A percentile compares a stretch with the other conserved stretches of the same genome.
Conservation (phyloP, 2,888 invertebrate genomes). For the Drosophila monieri region DNA sequence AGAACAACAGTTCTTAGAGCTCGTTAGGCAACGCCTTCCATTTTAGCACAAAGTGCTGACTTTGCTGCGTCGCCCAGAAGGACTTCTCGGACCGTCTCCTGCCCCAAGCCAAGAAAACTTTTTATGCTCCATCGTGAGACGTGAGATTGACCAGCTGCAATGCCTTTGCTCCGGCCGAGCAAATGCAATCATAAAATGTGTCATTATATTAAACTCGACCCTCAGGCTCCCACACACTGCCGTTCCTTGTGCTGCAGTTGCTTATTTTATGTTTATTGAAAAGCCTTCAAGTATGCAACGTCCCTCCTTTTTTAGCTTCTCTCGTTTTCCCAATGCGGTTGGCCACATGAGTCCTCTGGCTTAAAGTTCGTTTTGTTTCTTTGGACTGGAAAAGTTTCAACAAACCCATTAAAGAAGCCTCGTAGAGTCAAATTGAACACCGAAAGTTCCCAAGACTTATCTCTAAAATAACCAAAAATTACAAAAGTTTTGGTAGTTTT, state of each 20-base stretch:
- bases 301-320: constrained; percentile 7
- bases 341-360: constrained; percentile 29
- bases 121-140: constrained; percentile 37
- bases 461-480: background rate
- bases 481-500: constrained; percentile 1
- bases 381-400: constrained; percentile 20
- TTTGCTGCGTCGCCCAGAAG: constrained; percentile 40
- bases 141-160: constrained; percentile 72
- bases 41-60: constrained; percentile 67
- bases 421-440: background rate
- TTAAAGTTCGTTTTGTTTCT: constrained; percentile 57
- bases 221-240: constrained; percentile 15
- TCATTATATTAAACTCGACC: constrained; percentile 67
- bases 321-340: constrained; percentile 7
- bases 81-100: background rate
- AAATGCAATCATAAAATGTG: constrained; percentile 78
- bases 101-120: constrained; percentile 28
- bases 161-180: constrained; percentile 13
- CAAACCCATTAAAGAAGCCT: constrained; percentile 14
- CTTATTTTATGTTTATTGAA: constrained; percentile 50
- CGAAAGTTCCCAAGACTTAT: background rate
- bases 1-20: constrained; percentile 26
- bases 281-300: constrained; percentile 56
- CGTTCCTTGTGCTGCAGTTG: constrained; percentile 14
- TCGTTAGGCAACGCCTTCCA: constrained; percentile 45